A percentile compares a stretch with the other conserved stretches of the same genome.
phyloP scores from a whole-genome alignment of 2,797 vertebrate genomes.

The Mus caroli region DNA sequence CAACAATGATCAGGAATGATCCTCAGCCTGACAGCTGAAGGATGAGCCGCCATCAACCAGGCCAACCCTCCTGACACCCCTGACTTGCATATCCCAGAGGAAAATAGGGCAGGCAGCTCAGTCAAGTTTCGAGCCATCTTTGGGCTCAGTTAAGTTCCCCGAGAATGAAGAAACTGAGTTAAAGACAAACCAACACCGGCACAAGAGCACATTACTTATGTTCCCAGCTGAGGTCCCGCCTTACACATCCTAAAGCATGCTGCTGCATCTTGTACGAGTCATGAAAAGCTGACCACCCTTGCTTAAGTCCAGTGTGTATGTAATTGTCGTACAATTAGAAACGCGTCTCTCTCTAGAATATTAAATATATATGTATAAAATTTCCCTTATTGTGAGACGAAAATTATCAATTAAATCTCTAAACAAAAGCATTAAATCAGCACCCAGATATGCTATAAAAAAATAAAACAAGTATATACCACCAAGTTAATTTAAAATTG shows the following conservation, averaged over 20 bases:
- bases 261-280: background rate
- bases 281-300: background rate
- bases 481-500: constrained; percentile 41
- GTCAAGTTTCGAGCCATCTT: background rate
- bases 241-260: background rate
- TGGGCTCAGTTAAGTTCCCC: background rate
- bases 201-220: background rate
- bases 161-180: background rate
- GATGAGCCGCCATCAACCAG: background rate
- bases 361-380: background rate
- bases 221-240: background rate
- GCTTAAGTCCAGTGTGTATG: background rate
- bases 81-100: background rate
- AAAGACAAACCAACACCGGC: background rate
- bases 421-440: background rate
- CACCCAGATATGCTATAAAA: background rate
- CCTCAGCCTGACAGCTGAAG: background rate
- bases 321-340: background rate
- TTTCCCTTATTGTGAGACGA: background rate
- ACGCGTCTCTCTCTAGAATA: background rate
- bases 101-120: background rate
- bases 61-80: background rate
- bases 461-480: constrained; percentile 16
- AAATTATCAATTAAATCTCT: constrained; percentile 12
- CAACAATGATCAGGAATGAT: background rate